These are phyloP conservation scores for Bufo gargarizans DNA, from an alignment of 2,113 vertebrate genomes.

Conservation along the genomic window DNA sequence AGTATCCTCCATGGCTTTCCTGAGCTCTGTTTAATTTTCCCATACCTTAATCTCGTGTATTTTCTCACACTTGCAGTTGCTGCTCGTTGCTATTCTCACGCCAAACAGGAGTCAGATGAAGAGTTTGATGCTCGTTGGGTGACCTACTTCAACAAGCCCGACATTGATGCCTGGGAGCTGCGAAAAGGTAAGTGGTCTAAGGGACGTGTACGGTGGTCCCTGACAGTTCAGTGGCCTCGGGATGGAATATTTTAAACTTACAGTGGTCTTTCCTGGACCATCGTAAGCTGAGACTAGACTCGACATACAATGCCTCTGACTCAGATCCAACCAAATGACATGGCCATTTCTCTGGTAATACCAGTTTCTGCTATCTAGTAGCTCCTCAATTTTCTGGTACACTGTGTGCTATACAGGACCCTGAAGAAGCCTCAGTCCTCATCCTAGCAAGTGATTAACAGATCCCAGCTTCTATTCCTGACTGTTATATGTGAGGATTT, in stretches of 20 bases:
- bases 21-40: not conserved
- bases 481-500: no score
- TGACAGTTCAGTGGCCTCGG: not conserved
- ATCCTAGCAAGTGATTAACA: no score
- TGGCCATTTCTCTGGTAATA: no score
- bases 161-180: slow-evolving; percentile 95
- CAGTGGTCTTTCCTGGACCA: no score
- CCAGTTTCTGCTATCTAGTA: no score
- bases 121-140: slow-evolving; percentile 98
- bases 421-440: no score
- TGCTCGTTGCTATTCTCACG: slow-evolving; percentile 89
- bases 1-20: not conserved
- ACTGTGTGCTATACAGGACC: no score
- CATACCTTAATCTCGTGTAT: not conserved
- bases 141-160: slow-evolving; percentile 95
- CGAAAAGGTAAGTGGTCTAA: slow-evolving; percentile 82
- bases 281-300: no score
- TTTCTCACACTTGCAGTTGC: slow-evolving; percentile 73
- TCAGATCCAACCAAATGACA: no score
- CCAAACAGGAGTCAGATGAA: slow-evolving; percentile 89
- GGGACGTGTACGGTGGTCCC: not conserved
- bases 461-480: no score
- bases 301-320: no score
- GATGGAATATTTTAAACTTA: not conserved
- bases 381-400: no score